Percentiles rank a stretch among this genome's conserved stretches.
Evolutionary conservation across 2,797 vertebrate species (phyloP).

Genomic region (Alca torda): DNA sequence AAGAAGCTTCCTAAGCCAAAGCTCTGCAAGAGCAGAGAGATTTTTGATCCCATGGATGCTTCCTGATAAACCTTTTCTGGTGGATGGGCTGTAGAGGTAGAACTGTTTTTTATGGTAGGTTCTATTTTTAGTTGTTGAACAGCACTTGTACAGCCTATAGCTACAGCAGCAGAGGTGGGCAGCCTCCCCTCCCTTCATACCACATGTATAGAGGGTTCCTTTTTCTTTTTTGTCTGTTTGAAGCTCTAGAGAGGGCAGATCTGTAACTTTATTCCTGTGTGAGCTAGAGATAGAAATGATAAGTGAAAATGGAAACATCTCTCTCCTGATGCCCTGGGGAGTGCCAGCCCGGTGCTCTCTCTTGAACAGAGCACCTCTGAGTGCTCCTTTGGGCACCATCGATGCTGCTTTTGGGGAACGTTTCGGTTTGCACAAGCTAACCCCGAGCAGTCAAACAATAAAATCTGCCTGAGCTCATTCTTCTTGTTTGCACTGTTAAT

Average conservation of each 20-base stretch:
- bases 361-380: not conserved
- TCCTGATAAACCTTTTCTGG: not conserved
- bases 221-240: not conserved
- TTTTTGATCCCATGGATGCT: not conserved
- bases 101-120: not conserved
- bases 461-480: not conserved
- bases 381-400: not conserved
- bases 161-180: not conserved
- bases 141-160: not conserved
- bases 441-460: not conserved
- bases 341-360: not conserved
- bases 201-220: not conserved
- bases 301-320: not conserved
- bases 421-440: not conserved
- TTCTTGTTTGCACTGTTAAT: not conserved
- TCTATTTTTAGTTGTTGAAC: not conserved
- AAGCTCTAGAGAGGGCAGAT: not conserved
- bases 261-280: not conserved
- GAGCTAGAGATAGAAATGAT: not conserved
- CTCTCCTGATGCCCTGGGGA: not conserved
- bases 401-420: not conserved
- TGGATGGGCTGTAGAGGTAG: not conserved
- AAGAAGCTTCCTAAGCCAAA: not conserved
- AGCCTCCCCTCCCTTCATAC: not conserved
- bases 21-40: not conserved